Base-by-base conservation (phyloP, 1,140 invertebrate species). In the Streblospio benedicti region DNA sequence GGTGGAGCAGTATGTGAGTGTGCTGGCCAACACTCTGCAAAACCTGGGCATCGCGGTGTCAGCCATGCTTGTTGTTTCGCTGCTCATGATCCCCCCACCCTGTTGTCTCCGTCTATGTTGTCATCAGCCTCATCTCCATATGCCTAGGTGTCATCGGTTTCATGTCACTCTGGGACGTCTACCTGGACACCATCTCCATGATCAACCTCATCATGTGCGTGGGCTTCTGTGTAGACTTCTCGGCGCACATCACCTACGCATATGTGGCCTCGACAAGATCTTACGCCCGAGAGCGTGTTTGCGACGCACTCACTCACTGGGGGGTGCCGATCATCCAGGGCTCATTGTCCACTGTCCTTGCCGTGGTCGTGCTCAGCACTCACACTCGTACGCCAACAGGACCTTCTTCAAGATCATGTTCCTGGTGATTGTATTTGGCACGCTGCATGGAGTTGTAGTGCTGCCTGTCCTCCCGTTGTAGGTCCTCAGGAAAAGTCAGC, bases 181-280 rank as follows among this genome's bases (percentile, higher is more conserved):
- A 91, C 71, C 79, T 97, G 33, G 93, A 97, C 74, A 93, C 92
- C 2, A 95, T 98, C 67, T 96, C 93, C 0, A 97, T 97, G 94
- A 96, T 97, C 41, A 97, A 97, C 69, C 81, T 97, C 1, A 97
- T 98, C 50, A 97, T 98, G 94, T 96, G 93, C 70, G 95, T 97
- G 32, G 94, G 94, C 38, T 97, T 97, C 78, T 95, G 91, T 1
- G 92, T 97, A 0, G 94, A 98, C 70, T 97, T 95, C 73, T 93
- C 91, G 0, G 93, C 93, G 4, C 94, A 98, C 69, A 96, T 97
- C 44, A 95, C 92, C 64, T 95, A 97, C 70, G 91, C 91, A 0
- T 97, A 93, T 74, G 91, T 97, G 85, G 87, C 89, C 18, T 91
- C 89, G 0, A 63, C 69, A 20, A 63, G 70, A 12, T 38, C 56